These are phyloP conservation scores for Smithornis capensis DNA, from an alignment of 2,113 vertebrate genomes.

Conservation along the genomic window DNA sequence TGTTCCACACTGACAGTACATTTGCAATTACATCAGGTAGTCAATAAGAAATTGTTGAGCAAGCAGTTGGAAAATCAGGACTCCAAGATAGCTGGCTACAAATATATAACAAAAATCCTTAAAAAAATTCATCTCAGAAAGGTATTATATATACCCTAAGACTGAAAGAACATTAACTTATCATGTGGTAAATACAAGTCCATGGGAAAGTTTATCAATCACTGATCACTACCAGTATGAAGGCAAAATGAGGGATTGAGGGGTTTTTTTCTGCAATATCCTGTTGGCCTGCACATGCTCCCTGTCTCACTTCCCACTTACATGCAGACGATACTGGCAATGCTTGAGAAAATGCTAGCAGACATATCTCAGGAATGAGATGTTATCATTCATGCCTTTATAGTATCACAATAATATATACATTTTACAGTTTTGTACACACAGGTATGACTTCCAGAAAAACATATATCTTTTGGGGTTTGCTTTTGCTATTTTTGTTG, in stretches of 20 bases:
- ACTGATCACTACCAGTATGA: neutral
- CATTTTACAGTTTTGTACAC: neutral
- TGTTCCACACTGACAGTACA: neutral
- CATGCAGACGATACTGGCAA: neutral
- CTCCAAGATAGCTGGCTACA: neutral
- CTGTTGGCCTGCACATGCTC: neutral
- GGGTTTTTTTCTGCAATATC: neutral
- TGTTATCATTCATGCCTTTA: neutral
- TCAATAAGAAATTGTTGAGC: neutral
- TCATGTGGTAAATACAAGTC: neutral
- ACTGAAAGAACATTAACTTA: neutral
- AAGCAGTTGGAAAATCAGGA: neutral
- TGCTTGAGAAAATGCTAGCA: neutral
- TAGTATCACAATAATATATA: neutral
- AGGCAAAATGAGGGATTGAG: neutral
- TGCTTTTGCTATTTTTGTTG: neutral
- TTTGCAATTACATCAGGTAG: neutral
- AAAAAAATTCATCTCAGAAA: neutral
- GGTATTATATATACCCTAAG: neutral
- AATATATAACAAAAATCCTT: neutral
- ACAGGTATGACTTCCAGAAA: neutral
- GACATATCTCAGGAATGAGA: neutral
- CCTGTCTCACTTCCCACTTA: neutral
- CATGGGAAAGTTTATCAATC: neutral
- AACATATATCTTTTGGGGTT: neutral